Percentiles rank a stretch among this genome's conserved stretches.
phyloP scores from a whole-genome alignment of 2,797 vertebrate species.

The Alauda arvensis region DNA sequence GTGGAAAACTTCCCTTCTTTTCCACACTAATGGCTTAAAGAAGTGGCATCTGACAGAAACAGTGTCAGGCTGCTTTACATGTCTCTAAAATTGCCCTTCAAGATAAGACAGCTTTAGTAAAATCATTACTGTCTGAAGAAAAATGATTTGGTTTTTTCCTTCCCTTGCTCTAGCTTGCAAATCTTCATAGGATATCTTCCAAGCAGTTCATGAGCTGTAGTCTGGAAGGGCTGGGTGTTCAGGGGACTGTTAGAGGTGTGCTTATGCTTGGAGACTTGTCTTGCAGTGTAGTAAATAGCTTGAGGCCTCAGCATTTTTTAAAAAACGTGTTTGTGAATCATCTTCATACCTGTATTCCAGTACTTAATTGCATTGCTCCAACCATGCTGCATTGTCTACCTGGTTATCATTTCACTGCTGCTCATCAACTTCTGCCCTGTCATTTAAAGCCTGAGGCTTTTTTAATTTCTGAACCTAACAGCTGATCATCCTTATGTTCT shows the following conservation, averaged over 20 bases:
- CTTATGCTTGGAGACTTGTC: slow-evolving; percentile 23
- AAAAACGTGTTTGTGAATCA: slow-evolving; percentile 37
- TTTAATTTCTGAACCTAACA: slow-evolving; percentile 42
- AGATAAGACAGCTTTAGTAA: neutral
- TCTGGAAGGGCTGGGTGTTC: neutral
- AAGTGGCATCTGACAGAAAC: neutral
- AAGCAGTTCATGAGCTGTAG: neutral
- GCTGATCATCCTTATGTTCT: slow-evolving; percentile 48
- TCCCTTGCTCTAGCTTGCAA: slow-evolving; percentile 6
- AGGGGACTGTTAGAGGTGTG: neutral
- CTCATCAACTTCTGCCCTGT: slow-evolving; percentile 6
- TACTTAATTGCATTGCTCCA: slow-evolving; percentile 24
- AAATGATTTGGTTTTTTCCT: neutral
- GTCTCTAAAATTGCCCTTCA: neutral
- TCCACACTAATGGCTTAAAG: neutral
- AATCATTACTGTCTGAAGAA: slow-evolving; percentile 4
- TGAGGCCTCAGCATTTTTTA: slow-evolving; percentile 18
- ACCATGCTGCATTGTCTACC: slow-evolving; percentile 53
- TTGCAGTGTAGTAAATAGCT: slow-evolving; percentile 35
- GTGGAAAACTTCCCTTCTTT: slow-evolving; percentile 13
- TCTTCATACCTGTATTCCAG: slow-evolving; percentile 45
- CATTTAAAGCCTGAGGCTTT: slow-evolving; percentile 23
- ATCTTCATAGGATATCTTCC: slow-evolving; percentile 10
- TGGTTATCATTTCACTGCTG: slow-evolving; percentile 50
- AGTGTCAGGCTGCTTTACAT: neutral